Evolutionary conservation across 2,888 invertebrate species (phyloP).

Genomic region (Eutolmus rufibarbis): DNA sequence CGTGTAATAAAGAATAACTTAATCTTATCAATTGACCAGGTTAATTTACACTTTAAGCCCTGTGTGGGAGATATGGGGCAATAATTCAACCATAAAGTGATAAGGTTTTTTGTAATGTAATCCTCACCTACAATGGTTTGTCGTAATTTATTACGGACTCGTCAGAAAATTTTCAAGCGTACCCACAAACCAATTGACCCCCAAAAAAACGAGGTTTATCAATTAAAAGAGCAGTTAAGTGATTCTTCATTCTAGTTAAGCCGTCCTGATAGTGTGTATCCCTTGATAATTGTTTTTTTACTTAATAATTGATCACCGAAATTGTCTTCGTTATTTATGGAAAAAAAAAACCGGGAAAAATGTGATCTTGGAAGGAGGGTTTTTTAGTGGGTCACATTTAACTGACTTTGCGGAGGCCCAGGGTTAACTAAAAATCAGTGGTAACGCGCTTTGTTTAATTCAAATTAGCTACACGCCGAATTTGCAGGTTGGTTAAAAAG

Average conservation of each 20-base stretch:
- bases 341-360: background rate
- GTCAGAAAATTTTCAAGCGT: background rate
- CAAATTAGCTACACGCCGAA: background rate
- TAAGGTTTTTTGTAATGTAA: background rate
- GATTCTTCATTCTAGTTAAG: background rate
- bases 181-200: background rate
- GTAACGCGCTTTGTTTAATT: background rate
- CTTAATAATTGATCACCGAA: background rate
- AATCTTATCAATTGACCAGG: background rate
- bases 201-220: background rate
- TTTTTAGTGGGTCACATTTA: background rate
- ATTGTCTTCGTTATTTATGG: background rate
- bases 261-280: background rate
- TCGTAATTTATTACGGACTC: background rate
- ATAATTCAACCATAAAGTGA: background rate
- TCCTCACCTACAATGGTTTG: background rate
- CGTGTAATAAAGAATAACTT: background rate
- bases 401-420: background rate
- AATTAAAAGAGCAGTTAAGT: background rate
- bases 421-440: background rate
- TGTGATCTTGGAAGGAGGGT: background rate
- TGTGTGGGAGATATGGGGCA: background rate
- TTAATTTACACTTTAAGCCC: background rate
- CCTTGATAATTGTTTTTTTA: background rate
- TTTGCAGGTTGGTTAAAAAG: background rate